Evolutionary conservation across 2,888 invertebrate genomes (phyloP).

Genomic region (Drosophila trichaetosa): DNA sequence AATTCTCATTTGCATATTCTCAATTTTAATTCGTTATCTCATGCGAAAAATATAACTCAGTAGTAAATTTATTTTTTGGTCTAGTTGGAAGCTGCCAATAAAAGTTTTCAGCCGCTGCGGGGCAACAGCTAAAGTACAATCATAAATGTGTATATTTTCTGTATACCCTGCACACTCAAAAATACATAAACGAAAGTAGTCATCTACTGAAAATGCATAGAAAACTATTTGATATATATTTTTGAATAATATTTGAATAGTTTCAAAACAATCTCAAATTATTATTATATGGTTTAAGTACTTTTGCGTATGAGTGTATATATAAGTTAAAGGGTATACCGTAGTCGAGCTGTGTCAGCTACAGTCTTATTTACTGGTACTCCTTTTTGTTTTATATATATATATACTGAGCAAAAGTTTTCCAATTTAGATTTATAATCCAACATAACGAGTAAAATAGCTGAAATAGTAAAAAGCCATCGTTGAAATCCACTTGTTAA

Average conservation of each 20-base stretch:
- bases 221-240: background rate
- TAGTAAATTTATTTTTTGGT: background rate
- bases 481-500: slow-evolving; percentile 10
- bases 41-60: background rate
- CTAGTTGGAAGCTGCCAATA: slow-evolving; percentile 16
- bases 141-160: slow-evolving; percentile 21
- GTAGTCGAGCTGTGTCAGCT: background rate
- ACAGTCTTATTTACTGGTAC: background rate
- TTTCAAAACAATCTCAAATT: background rate
- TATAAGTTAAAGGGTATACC: background rate
- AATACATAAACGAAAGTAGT: background rate
- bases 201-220: background rate
- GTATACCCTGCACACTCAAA: slow-evolving; percentile 3
- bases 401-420: slow-evolving; percentile 56
- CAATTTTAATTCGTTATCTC: slow-evolving; percentile 1
- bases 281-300: background rate
- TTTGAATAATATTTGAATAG: background rate
- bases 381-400: slow-evolving; percentile 5
- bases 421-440: slow-evolving; percentile 71
- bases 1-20: slow-evolving; percentile 2
- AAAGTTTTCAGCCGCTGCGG: slow-evolving; percentile 39
- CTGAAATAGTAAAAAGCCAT: slow-evolving; percentile 17
- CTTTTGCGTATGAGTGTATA: background rate
- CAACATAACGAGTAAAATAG: slow-evolving; percentile 32
- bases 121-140: slow-evolving; percentile 21